Conservation (phyloP, 2,113 vertebrate genomes). For the Pseudolaguvia tuberculata region DNA sequence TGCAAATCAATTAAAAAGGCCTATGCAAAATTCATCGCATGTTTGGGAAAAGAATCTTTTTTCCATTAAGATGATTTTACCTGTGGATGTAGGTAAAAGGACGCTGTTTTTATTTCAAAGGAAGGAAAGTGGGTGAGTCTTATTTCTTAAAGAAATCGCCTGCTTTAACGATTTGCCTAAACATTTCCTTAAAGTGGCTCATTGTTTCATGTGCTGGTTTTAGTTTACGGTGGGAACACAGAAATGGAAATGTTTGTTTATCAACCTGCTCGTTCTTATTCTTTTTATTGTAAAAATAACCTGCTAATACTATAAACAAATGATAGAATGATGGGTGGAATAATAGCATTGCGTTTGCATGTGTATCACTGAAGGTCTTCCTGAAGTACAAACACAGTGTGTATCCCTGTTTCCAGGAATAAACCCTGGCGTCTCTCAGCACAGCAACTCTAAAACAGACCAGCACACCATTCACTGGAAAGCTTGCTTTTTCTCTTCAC, state of each 20-base stretch:
- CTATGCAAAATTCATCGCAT: conserved; percentile 25
- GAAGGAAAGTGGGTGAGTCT: background rate
- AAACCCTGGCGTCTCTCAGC: background rate
- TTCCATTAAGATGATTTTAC: background rate
- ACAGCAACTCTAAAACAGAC: background rate
- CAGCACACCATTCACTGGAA: background rate
- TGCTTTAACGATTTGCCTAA: background rate
- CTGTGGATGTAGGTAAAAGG: background rate
- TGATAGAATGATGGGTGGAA: background rate
- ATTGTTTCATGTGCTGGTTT: background rate
- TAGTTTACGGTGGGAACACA: background rate
- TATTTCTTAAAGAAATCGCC: conserved; percentile 12
- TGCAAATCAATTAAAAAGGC: conserved; percentile 24
- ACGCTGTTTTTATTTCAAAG: background rate
- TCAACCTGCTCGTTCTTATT: background rate
- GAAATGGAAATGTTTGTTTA: background rate
- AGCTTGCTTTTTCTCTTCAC: background rate
- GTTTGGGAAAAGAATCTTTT: background rate
- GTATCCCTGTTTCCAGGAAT: conserved; percentile 3
- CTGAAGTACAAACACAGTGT: conserved; percentile 3
- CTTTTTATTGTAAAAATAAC: background rate
- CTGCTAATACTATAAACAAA: background rate
- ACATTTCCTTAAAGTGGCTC: background rate
- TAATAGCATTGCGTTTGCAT: background rate
- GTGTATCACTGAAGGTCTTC: background rate